Base-by-base conservation (phyloP, 1,140 invertebrate species). In the Eriocheir sinensis region DNA sequence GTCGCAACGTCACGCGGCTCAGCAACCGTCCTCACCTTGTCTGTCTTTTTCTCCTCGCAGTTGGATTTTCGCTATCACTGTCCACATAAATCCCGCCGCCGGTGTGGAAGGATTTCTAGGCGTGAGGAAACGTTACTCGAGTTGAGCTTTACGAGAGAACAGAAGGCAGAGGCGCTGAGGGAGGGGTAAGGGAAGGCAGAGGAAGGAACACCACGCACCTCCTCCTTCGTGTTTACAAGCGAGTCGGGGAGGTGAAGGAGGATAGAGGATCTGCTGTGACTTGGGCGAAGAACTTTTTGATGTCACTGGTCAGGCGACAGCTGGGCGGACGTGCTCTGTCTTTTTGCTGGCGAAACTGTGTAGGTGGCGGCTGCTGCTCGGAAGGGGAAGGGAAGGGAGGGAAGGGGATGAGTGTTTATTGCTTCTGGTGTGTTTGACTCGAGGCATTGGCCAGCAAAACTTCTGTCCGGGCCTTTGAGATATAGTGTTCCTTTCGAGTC, bases 111-210 rank as follows among this genome's bases (percentile, higher is more conserved):
- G 60, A n/a, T n/a, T 72, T 72, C 27, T 72, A n/a, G 17, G 60
- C n/a, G 60, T 72, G 21, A n/a, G 60, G 60, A 72, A 72, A n/a
- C 60, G 60, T 72, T n/a, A n/a, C 60, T 72, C 60, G 60, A n/a
- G 60, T 72, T 27, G 27, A 72, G 60, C n/a, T 72, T 72, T 72
- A 72, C 60, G 60, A 72, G 21, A n/a, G 12, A 21, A n/a, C 12
- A 72, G 60, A 72, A n/a, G 60, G 21, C 4, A n/a, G 60, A n/a
- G n/a, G 27, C 21, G 60, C 21, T n/a, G 27, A 72, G 27, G 60
- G 27, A 72, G 60, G 60, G 60, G 60, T 4, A 4, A 72, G 60
- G 60, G 60, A 21, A n/a, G 60, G 60, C 60, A 72, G 60, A 72
- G 60, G 60, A n/a, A 72, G 60, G 60, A n/a, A n/a, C 60, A n/a